phyloP scores from a whole-genome alignment of 2,888 invertebrate species.

The Cepaea hortensis region DNA sequence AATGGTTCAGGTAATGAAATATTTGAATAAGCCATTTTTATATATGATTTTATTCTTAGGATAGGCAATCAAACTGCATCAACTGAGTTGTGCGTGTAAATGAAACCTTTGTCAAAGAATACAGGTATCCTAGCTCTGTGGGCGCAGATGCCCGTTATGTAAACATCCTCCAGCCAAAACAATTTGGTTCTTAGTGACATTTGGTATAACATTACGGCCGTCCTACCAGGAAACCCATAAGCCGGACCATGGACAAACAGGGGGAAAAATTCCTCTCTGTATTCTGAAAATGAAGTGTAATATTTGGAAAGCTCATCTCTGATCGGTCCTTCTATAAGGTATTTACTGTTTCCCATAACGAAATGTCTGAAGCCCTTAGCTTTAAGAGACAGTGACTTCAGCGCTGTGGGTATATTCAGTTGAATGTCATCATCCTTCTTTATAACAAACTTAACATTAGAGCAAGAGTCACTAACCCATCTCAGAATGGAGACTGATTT shows the following conservation, averaged over 20 bases:
- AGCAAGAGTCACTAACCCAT: slow-evolving; percentile 26
- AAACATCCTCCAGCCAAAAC: slow-evolving; percentile 44
- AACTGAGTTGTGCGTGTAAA: slow-evolving; percentile 26
- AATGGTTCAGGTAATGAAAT: not conserved
- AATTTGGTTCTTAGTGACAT: slow-evolving; percentile 28
- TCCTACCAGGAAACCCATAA: slow-evolving; percentile 33
- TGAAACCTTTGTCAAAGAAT: slow-evolving; percentile 34
- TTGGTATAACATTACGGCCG: slow-evolving; percentile 32
- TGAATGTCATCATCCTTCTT: slow-evolving; percentile 42
- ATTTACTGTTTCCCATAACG: slow-evolving; percentile 44
- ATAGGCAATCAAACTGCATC: slow-evolving; percentile 16
- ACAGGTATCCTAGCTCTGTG: slow-evolving; percentile 37
- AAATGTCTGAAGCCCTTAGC: not conserved
- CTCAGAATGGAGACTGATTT: slow-evolving; percentile 38
- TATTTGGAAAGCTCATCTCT: slow-evolving; percentile 41
- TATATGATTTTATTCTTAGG: not conserved
- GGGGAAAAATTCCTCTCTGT: slow-evolving; percentile 36
- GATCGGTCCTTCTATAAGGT: slow-evolving; percentile 40
- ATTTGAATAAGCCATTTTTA: not conserved
- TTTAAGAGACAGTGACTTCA: slow-evolving; percentile 8
- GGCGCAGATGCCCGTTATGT: slow-evolving; percentile 44
- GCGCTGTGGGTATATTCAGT: not conserved
- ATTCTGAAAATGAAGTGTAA: slow-evolving; percentile 32
- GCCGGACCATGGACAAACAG: slow-evolving; percentile 41
- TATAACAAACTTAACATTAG: slow-evolving; percentile 30